These are phyloP conservation scores for Chelonia mydas DNA, from an alignment of 2,797 vertebrate species.

Conservation along the genomic window DNA sequence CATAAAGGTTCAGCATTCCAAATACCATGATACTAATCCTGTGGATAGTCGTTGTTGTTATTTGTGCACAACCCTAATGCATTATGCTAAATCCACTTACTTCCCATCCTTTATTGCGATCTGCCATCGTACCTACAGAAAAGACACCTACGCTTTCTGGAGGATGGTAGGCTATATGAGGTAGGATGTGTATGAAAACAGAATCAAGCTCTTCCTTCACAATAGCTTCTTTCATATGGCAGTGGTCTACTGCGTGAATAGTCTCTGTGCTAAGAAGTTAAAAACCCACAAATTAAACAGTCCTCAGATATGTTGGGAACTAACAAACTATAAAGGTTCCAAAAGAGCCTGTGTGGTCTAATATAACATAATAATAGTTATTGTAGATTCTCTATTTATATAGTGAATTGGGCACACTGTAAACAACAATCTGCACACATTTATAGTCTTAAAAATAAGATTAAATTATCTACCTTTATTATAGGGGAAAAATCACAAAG, in stretches of 20 bases:
- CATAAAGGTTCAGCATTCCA: conserved; percentile 13
- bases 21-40: background rate
- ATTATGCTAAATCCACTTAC: conserved; percentile 49
- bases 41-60: conserved; percentile 19
- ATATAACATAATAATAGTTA: conserved; percentile 3
- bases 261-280: conserved; percentile 7
- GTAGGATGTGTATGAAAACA: conserved; percentile 16
- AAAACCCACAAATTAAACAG: conserved; percentile 33
- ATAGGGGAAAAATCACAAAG: conserved; percentile 6
- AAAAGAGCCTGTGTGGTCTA: background rate
- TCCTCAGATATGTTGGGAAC: background rate
- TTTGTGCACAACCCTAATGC: background rate
- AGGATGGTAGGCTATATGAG: background rate
- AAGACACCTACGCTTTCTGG: conserved; percentile 25
- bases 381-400: conserved; percentile 3
- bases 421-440: conserved; percentile 8
- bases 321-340: background rate
- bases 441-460: background rate
- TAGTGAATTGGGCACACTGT: background rate
- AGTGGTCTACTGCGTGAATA: background rate
- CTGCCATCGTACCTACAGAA: conserved; percentile 21
- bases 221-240: conserved; percentile 40
- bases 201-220: conserved; percentile 21
- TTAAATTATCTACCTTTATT: conserved; percentile 46
- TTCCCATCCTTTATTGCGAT: background rate